Evolutionary conservation across 2,797 vertebrate species (phyloP), one percentile per base, ranked within the genome.

Genomic region (Parambassis ranga): DNA sequence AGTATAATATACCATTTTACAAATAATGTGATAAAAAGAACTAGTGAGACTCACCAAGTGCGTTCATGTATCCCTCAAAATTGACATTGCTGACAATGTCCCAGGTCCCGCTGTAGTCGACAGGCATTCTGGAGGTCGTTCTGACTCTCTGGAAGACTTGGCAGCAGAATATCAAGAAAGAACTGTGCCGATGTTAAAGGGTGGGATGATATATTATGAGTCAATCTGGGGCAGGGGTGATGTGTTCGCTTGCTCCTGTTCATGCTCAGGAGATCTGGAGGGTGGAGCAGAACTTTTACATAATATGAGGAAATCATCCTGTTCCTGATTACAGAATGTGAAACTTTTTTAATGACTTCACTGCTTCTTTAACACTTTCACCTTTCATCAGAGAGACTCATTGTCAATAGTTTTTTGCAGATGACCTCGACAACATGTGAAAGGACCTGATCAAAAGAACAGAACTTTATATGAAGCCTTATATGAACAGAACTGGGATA

Each of bases 101-200:
- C 96, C 95, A 95, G 1, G 94, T 95, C 20, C 95, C 94, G 3
- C 47, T 94, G 87, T 91, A 92, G 86, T 96, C 84, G 8, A 66
- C 83, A 42, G 93, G 81, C 95, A 95, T 95, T 52, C 31, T 81
- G 61, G 63, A 64, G 18, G 64, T 62, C 59, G 7, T 4, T 30
- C 8, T 36, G 65, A 10, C 50, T 71, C 27, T 47, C 35, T 41
- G 7, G 28, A 48, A 50, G 65, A 51, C 37, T 69, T 32, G 31
- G 49, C 14, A 10, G 42, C 30, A 9, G 36, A 59, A 35, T 26
- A 26, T 52, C 46, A 58, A 4, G 10, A 60, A 59, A 16, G 19
- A 55, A 37, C 30, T 37, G 44, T 58, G 59, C 58, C 59, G 39
- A 60, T 64, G 24, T 26, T 36, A 14, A 49, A 47, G 50, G 56